A percentile compares a stretch with the other conserved stretches of the same genome.
These are phyloP conservation scores for Mastigias papua DNA, from an alignment of 30 jellyfish, hydroid and myxozoan species.

Conservation along the genomic window DNA sequence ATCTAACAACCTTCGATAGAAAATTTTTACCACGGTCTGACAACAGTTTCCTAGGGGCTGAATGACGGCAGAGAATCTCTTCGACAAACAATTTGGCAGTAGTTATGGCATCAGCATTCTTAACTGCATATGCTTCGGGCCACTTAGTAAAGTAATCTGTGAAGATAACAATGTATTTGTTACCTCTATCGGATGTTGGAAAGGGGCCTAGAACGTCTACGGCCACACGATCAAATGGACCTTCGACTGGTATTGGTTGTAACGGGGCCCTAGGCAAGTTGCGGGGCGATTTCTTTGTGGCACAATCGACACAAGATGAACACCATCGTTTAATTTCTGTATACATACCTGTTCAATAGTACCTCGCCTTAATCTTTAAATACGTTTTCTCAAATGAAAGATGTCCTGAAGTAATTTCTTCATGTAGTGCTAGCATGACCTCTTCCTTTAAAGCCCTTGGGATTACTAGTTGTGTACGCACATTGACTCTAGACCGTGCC, in stretches of 20 bases:
- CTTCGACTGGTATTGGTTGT: slow-evolving; percentile 73
- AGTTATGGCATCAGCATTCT: slow-evolving; percentile 51
- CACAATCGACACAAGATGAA: slow-evolving; percentile 71
- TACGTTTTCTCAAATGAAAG: slow-evolving; percentile 21
- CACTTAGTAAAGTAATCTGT: slow-evolving; percentile 10
- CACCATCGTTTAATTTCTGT: slow-evolving; percentile 54
- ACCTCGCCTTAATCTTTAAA: slow-evolving; percentile 16
- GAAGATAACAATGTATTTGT: neutral
- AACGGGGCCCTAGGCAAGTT: slow-evolving; percentile 38
- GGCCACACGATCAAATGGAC: slow-evolving; percentile 72
- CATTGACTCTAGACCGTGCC: slow-evolving; percentile 31
- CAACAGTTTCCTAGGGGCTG: slow-evolving; percentile 54
- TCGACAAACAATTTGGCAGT: slow-evolving; percentile 63
- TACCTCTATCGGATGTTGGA: slow-evolving; percentile 69
- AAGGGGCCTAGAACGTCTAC: slow-evolving; percentile 82
- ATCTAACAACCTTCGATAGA: slow-evolving; percentile 58
- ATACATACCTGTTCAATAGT: slow-evolving; percentile 70
- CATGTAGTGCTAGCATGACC: slow-evolving; percentile 52
- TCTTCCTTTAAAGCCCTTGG: slow-evolving; percentile 65
- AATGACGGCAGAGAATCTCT: slow-evolving; percentile 70
- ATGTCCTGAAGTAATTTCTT: slow-evolving; percentile 66
- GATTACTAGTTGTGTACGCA: slow-evolving; percentile 40
- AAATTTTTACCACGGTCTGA: slow-evolving; percentile 75
- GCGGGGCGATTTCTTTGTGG: slow-evolving; percentile 10
- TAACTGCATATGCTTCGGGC: slow-evolving; percentile 79